Evolutionary conservation across 2,888 invertebrate species (phyloP).

Genomic region (Agriotes lineatus): DNA sequence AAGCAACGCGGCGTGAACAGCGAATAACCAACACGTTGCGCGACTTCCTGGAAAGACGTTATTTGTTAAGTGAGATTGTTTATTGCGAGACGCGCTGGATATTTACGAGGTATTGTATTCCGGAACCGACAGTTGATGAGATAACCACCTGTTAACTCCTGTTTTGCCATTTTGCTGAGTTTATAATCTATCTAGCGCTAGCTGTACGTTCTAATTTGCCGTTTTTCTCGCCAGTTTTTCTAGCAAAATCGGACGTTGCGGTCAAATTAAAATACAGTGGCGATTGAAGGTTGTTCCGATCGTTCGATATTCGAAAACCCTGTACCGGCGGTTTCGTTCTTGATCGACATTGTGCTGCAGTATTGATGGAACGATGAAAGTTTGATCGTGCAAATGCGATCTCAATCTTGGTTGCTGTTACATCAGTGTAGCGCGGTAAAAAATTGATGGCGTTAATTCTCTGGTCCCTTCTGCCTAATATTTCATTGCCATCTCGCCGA

Average conservation of each 20-base stretch:
- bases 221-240: background rate
- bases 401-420: background rate
- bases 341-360: background rate
- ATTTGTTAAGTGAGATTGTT: slow-evolving; percentile 43
- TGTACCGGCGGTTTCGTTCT: too few species aligned
- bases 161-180: slow-evolving; percentile 22
- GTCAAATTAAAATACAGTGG: too few species aligned
- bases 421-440: too few species aligned
- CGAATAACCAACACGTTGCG: slow-evolving; percentile 50
- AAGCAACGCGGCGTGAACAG: slow-evolving; percentile 30
- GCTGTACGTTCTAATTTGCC: background rate
- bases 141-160: slow-evolving; percentile 32
- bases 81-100: slow-evolving; percentile 35
- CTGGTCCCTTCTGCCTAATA: too few species aligned
- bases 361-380: background rate
- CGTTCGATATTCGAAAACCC: too few species aligned
- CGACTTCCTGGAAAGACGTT: slow-evolving; percentile 50
- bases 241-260: too few species aligned
- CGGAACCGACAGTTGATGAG: slow-evolving; percentile 29
- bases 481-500: too few species aligned
- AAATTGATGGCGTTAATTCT: too few species aligned
- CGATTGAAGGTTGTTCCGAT: too few species aligned
- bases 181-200: background rate
- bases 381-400: background rate
- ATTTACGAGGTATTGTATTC: slow-evolving; percentile 45